phyloP scores from a whole-genome alignment of 2,113 vertebrate genomes.

The Salvator merianae region DNA sequence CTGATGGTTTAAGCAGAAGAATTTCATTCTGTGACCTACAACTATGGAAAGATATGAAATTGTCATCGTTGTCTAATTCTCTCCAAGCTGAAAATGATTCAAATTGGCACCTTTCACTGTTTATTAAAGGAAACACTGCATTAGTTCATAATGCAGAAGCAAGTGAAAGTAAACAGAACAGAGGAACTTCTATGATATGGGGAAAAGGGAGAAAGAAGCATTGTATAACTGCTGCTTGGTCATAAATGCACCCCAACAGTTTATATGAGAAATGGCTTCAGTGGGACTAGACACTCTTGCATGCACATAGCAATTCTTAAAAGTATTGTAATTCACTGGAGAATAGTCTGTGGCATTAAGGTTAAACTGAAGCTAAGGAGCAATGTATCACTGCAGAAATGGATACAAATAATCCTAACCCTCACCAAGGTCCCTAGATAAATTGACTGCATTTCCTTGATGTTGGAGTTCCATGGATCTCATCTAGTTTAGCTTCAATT shows the following conservation, averaged over 20 bases:
- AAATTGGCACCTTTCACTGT: background rate
- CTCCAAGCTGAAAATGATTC: background rate
- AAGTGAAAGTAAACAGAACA: background rate
- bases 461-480: background rate
- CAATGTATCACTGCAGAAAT: background rate
- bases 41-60: background rate
- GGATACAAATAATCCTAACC: background rate
- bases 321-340: background rate
- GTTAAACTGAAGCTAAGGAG: background rate
- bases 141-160: fast-evolving
- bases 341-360: background rate
- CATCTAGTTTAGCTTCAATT: background rate
- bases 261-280: background rate
- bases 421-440: background rate
- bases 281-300: background rate
- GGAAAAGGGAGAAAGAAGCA: fast-evolving
- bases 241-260: background rate
- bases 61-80: background rate
- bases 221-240: fast-evolving
- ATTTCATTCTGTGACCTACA: background rate
- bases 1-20: background rate
- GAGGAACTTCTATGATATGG: background rate
- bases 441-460: background rate
- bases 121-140: fast-evolving
- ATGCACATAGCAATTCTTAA: background rate